Evolutionary conservation across 2,797 vertebrate species (phyloP).

Genomic region (Microcaecilia unicolor): DNA sequence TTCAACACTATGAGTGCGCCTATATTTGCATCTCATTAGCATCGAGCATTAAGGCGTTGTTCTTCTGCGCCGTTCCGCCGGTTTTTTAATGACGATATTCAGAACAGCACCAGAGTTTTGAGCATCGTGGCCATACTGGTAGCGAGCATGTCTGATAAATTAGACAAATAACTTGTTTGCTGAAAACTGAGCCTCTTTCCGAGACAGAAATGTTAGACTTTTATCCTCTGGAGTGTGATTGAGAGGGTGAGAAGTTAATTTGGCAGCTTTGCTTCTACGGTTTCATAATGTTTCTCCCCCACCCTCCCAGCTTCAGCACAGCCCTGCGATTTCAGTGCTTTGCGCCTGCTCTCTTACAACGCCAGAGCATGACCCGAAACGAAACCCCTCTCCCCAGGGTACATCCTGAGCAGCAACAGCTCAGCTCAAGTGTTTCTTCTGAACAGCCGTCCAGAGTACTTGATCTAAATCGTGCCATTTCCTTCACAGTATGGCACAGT

Average conservation of each 20-base stretch:
- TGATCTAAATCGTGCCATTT: constrained; percentile 96
- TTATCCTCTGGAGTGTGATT: constrained; percentile 98
- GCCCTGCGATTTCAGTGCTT: constrained; percentile 58
- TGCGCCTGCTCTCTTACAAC: constrained; percentile 69
- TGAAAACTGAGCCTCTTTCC: constrained; percentile 71
- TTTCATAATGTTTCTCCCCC: constrained; percentile 91
- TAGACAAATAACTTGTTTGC: constrained; percentile 61
- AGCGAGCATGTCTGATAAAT: constrained; percentile 56
- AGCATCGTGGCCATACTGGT: too few species aligned
- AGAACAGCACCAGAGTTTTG: too few species aligned
- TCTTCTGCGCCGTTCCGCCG: too few species aligned
- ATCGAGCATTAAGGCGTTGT: too few species aligned
- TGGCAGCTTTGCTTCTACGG: constrained; percentile 96
- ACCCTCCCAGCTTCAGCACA: constrained; percentile 55
- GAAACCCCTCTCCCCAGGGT: constrained; percentile 95
- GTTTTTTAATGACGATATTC: too few species aligned
- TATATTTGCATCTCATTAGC: too few species aligned
- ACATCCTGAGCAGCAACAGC: constrained; percentile 98
- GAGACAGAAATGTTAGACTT: constrained; percentile 76
- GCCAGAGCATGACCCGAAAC: constrained; percentile 90
- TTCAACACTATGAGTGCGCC: too few species aligned
- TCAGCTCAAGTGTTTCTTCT: constrained; percentile 98
- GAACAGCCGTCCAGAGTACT: constrained; percentile 75
- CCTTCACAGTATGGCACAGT: constrained; percentile 92
- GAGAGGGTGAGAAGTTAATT: constrained; percentile 99